Conservation (phyloP, 2,113 vertebrate genomes). For the Cryptoleucopteryx plumbea region DNA sequence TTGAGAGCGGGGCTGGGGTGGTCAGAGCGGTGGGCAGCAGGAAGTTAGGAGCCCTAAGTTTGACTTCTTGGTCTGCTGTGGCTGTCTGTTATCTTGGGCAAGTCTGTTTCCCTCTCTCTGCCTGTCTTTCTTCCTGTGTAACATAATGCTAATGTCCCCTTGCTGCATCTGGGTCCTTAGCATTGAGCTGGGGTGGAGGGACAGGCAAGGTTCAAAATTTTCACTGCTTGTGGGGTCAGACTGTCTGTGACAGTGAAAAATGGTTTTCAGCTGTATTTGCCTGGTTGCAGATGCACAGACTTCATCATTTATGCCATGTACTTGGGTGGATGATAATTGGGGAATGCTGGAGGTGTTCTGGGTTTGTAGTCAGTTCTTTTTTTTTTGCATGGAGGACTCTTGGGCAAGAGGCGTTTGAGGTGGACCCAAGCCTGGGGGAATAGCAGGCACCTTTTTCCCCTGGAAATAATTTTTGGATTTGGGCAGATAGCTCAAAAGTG, state of each 20-base stretch:
- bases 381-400: neutral
- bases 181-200: neutral
- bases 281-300: neutral
- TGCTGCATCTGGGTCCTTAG: slow-evolving; percentile 13
- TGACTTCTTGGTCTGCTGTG: slow-evolving; percentile 39
- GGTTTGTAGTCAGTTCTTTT: neutral
- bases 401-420: neutral
- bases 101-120: slow-evolving; percentile 2
- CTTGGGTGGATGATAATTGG: neutral
- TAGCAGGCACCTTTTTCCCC: neutral
- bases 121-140: slow-evolving; percentile 43
- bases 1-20: neutral
- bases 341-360: neutral
- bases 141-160: slow-evolving; percentile 41
- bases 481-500: neutral
- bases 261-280: neutral
- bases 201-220: neutral
- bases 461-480: neutral
- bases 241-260: neutral
- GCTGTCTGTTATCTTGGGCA: slow-evolving; percentile 37
- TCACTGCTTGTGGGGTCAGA: neutral
- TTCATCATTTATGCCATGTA: neutral
- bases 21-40: neutral
- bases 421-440: neutral
- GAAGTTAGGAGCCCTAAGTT: slow-evolving; percentile 3